Evolutionary conservation across 2,888 invertebrate species (phyloP).

Genomic region (Rhopalosiphum nymphaeae): DNA sequence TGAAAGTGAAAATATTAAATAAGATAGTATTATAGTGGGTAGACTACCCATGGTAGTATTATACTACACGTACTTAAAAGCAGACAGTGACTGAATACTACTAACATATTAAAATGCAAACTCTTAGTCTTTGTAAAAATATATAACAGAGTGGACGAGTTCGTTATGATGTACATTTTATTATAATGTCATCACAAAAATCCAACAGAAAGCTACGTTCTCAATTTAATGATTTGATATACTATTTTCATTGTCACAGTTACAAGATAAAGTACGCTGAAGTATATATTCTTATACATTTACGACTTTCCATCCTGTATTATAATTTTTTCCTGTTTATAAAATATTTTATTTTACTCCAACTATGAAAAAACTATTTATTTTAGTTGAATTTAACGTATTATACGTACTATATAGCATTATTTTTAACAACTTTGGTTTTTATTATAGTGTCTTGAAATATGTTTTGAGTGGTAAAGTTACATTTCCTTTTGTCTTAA

Average conservation of each 20-base stretch:
- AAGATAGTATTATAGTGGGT: background rate
- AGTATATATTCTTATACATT: background rate
- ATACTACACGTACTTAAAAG: background rate
- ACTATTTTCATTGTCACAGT: background rate
- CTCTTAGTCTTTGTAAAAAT: background rate
- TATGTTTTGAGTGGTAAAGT: conserved; percentile 3
- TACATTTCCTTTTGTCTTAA: background rate
- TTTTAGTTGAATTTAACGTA: background rate
- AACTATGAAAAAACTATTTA: background rate
- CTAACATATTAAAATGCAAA: background rate
- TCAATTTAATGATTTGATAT: background rate
- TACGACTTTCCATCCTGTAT: background rate
- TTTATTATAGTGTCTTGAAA: background rate
- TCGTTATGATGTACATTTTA: background rate
- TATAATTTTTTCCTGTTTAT: background rate
- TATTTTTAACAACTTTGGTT: background rate
- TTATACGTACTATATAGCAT: background rate
- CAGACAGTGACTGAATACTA: background rate
- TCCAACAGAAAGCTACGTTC: background rate
- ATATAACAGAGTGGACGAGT: background rate
- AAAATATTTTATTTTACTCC: background rate
- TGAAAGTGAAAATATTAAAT: background rate
- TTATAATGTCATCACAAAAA: background rate
- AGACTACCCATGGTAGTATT: too few relatives aligned
- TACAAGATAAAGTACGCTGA: background rate